These are phyloP conservation scores for Drosophila mojavensis DNA, from an alignment of 1,140 invertebrate species.

Conservation along the genomic window DNA sequence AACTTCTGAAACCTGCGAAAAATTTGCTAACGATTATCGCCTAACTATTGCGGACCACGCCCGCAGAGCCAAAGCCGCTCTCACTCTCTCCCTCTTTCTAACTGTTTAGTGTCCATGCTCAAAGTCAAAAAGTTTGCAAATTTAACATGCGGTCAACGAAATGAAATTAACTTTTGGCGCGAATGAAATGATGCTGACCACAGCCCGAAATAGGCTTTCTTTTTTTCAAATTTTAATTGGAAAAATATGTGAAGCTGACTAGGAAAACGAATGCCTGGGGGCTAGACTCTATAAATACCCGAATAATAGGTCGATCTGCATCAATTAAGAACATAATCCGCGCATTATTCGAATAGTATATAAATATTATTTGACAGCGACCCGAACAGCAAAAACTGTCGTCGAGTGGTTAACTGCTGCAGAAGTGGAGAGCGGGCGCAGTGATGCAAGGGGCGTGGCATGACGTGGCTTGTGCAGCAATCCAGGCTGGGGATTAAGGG, in stretches of 20 bases:
- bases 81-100: too few species aligned
- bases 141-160: slow-evolving; percentile 64
- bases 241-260: not conserved
- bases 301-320: slow-evolving; percentile 57
- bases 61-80: not conserved
- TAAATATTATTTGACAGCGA: slow-evolving; percentile 65
- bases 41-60: slow-evolving; percentile 5
- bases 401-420: slow-evolving; percentile 10
- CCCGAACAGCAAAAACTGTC: slow-evolving; percentile 23
- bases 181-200: slow-evolving; percentile 44
- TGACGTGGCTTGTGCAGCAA: slow-evolving; percentile 1
- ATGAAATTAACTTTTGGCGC: slow-evolving; percentile 71
- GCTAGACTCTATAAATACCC: slow-evolving; percentile 3
- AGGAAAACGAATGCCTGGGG: not conserved
- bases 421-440: not conserved
- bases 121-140: slow-evolving; percentile 68
- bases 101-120: slow-evolving; percentile 23
- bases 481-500: slow-evolving; percentile 38
- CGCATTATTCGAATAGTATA: slow-evolving; percentile 61
- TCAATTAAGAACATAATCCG: slow-evolving; percentile 73
- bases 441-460: too few species aligned
- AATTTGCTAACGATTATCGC: slow-evolving; percentile 43
- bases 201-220: slow-evolving; percentile 24
- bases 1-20: slow-evolving; percentile 4
- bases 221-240: slow-evolving; percentile 49